Evolutionary conservation across 2,797 vertebrate species (phyloP), one percentile per base, ranked within the genome.

Genomic region (Dipus sagitta): DNA sequence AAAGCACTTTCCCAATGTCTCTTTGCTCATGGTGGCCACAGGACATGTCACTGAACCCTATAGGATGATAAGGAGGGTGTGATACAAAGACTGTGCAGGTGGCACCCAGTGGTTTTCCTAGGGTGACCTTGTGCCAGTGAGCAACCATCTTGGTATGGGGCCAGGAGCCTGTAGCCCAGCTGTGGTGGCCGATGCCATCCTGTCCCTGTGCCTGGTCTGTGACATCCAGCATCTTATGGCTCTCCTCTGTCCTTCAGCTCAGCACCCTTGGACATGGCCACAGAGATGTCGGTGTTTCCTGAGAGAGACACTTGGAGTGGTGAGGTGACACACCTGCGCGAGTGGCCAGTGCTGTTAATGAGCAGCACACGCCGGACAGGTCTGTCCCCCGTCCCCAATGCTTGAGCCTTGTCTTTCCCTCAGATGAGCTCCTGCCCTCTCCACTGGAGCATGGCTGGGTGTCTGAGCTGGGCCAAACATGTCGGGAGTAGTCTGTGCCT

Each of bases 361-460:
- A 99, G 99, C 98, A 99, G 99, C 98, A 99, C 99, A 20, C 99
- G 99, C 98, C 99, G 99, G 99, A 99, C 99, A 95, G 99, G 99
- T 99, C 72, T 95, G 94, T 38, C 10, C 79, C 6, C 60, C 23
- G n/a, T 4, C 6, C 32, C n/a, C 68, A 0, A 26, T 21, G 12
- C 32, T 14, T 18, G 83, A 87, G 84, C 74, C 30, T 64, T 78
- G 58, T 18, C 13, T n/a, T 1, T 0, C 2, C 3, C 52, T n/a
- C 28, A 34, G 34, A 42, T 21, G 6, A 32, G 26, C 70, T 34
- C 32, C 21, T 5, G 18, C 71, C 60, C 54, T n/a, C 32, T 7
- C 54, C 28, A 18, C 47, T 38, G 0, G 54, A 62, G 80, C 71
- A 62, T 65, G 54, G 62, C 62, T 18, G 62, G 62, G 62, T 20